Evolutionary conservation across 30 jellyfish, hydroid and myxozoan species (phyloP).

Genomic region (Sanderia malayensis): DNA sequence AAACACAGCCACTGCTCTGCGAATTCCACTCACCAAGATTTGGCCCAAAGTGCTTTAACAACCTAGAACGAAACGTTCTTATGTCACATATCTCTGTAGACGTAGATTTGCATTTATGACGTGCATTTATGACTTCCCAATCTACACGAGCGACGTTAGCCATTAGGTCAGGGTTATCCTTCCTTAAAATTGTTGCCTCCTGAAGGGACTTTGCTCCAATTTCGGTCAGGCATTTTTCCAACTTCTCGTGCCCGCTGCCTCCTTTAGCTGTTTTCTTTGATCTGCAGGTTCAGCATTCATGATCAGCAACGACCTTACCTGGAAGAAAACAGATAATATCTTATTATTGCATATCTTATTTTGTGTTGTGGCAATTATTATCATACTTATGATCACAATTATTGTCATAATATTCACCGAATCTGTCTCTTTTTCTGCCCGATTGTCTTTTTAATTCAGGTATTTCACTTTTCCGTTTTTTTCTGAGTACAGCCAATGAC

Average conservation of each 20-base stretch:
- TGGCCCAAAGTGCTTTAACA: conserved; percentile 34
- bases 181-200: conserved; percentile 10
- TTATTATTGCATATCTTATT: not conserved
- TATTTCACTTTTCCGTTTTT: conserved; percentile 13
- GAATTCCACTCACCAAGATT: conserved; percentile 37
- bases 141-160: conserved; percentile 13
- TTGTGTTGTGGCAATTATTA: too few relatives aligned
- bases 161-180: conserved; percentile 26
- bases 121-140: conserved; percentile 31
- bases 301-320: not conserved
- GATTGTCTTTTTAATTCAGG: conserved; percentile 21
- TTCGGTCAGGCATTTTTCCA: conserved; percentile 5
- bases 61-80: conserved; percentile 30
- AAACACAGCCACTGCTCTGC: conserved; percentile 21
- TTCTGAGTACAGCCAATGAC: conserved; percentile 20
- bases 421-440: conserved; percentile 20
- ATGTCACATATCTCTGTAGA: conserved; percentile 32
- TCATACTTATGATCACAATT: too few relatives aligned
- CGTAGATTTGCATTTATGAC: conserved; percentile 2
- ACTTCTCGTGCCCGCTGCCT: conserved; percentile 11
- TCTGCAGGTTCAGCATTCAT: not conserved
- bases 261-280: conserved; percentile 10
- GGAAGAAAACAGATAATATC: not conserved
- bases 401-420: too few relatives aligned
- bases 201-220: conserved; percentile 14